Base-by-base conservation (phyloP, 2,113 vertebrate genomes). In the Lepisosteus oculatus region DNA sequence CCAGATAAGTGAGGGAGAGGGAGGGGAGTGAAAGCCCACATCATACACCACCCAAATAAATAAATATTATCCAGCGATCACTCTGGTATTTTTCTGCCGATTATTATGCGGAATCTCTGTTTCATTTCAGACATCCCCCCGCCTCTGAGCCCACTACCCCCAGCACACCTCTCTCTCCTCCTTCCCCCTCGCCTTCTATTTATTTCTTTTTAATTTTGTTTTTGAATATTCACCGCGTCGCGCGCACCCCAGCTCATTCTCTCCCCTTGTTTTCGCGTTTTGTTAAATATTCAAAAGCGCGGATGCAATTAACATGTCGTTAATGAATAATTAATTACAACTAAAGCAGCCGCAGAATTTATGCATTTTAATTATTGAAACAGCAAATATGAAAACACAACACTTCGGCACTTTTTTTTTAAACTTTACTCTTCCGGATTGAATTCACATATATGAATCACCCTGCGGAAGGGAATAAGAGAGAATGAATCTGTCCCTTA, bases 261-360 rank as follows among this genome's bases (percentile, higher is more conserved):
- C 86, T 83, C 85, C 76, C 87, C 90, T 92, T 88, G 88, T 90
- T 95, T 94, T 94, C 92, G 90, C 89, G 92, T 97, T 95, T 94
- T 94, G 94, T 95, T 96, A 96, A 96, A 96, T 96, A 96, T 97
- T 95, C 95, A 97, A 90, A 93, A 94, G 86, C 93, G 93, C 86
- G 86, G 87, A 80, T 92, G 93, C 95, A 97, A 98, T 98, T 97
- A 98, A 95, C 94, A 96, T 96, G 95, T 95, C 93, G 95, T 98
- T 97, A 98, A 97, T 97, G 94, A 97, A 97, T 97, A 96, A 95
- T 98, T 97, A 95, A 98, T 96, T 93, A 89, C 86, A 93, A 92
- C 94, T 95, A 96, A 96, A 95, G 92, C 93, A 94, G 91, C 91
- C 91, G 93, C 94, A 94, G 94, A 94, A 94, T 90, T 95, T 95